Percentiles rank a stretch among this genome's conserved stretches.
These are phyloP conservation scores for Poeciliopsis turneri DNA, from an alignment of 2,797 vertebrate species.

Conservation along the genomic window DNA sequence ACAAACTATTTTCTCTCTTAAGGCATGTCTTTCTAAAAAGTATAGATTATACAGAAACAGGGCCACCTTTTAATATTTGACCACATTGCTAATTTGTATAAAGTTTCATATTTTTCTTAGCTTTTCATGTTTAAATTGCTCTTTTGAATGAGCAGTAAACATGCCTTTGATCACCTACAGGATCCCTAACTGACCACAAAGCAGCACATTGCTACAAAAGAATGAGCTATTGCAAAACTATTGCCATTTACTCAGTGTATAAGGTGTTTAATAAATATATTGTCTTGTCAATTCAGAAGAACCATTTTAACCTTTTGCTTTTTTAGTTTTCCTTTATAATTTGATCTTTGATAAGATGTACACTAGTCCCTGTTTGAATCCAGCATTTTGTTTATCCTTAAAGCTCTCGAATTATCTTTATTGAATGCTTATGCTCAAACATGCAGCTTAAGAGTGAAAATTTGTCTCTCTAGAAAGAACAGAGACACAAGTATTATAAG, in stretches of 20 bases:
- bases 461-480: background rate
- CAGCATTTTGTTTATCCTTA: background rate
- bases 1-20: background rate
- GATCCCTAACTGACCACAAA: background rate
- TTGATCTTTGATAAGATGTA: background rate
- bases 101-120: background rate
- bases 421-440: background rate
- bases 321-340: background rate
- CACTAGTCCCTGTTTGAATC: background rate
- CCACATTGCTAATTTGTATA: background rate
- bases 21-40: background rate
- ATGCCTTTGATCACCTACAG: background rate
- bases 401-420: background rate
- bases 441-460: background rate
- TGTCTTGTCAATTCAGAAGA: background rate
- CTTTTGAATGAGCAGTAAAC: background rate
- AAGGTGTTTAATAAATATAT: background rate
- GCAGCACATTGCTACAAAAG: background rate
- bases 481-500: background rate
- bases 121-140: background rate
- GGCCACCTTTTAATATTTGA: background rate
- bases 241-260: background rate
- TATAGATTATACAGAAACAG: background rate
- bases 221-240: background rate
- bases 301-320: background rate